A percentile compares a stretch with the other conserved stretches of the same genome.
phyloP scores from a whole-genome alignment of 2,888 invertebrate genomes.

The Temnothorax unifasciatus region DNA sequence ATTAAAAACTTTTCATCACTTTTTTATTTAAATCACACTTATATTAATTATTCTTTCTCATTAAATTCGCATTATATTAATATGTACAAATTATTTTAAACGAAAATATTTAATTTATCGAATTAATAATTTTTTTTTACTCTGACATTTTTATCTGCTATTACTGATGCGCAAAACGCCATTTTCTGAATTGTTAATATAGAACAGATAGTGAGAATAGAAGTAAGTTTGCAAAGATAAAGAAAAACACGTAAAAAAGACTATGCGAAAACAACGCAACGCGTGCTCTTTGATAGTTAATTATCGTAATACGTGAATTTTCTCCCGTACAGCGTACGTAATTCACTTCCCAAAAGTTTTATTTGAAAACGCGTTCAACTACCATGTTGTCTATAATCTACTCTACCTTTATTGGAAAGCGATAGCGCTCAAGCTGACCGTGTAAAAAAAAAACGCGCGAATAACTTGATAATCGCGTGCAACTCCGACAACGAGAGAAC shows the following conservation, averaged over 20 bases:
- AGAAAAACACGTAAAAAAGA: background rate
- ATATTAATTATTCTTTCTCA: slow-evolving; percentile 1
- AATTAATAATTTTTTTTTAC: slow-evolving; percentile 1
- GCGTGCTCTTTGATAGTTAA: slow-evolving; percentile 10
- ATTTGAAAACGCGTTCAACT: slow-evolving; percentile 20
- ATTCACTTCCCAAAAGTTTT: background rate
- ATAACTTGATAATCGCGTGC: slow-evolving; percentile 41
- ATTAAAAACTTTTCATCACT: background rate
- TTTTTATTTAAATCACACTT: slow-evolving; percentile 15
- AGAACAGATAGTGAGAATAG: slow-evolving; percentile 4
- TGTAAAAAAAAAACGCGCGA: slow-evolving; percentile 64
- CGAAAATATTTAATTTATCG: slow-evolving; percentile 34
- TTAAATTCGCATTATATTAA: slow-evolving; percentile 14
- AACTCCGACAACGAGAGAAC: slow-evolving; percentile 52
- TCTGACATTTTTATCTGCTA: background rate
- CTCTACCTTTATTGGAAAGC: slow-evolving; percentile 15
- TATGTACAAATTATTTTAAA: background rate
- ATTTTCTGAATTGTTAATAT: slow-evolving; percentile 38
- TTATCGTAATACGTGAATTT: slow-evolving; percentile 11
- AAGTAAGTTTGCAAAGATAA: background rate
- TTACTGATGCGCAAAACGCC: slow-evolving; percentile 10
- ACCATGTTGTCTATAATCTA: slow-evolving; percentile 21
- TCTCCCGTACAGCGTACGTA: background rate
- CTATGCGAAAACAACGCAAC: slow-evolving; percentile 10
- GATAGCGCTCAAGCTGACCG: slow-evolving; percentile 37